phyloP scores from a whole-genome alignment of 2,888 invertebrate species.

The Isotomurus palustris region DNA sequence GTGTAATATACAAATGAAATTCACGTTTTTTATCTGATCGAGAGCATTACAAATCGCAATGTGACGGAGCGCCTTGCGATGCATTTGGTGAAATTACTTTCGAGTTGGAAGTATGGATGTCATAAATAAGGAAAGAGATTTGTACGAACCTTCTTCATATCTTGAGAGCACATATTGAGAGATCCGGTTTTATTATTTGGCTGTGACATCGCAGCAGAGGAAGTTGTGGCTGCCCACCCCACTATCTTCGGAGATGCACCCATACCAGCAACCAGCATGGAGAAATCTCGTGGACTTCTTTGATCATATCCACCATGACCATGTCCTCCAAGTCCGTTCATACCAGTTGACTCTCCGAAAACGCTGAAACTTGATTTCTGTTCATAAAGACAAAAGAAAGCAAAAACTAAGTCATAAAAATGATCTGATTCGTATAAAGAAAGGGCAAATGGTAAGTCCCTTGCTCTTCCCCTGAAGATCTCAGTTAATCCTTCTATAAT shows the following conservation, averaged over 20 bases:
- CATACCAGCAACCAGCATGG: constrained; percentile 27
- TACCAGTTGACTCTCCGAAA: constrained; percentile 30
- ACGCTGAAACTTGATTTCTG: constrained; percentile 44
- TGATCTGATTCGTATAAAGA: not conserved
- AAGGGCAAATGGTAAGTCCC: no score
- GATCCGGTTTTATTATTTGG: constrained; percentile 44
- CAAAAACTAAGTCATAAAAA: constrained; percentile 4
- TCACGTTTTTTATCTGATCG: no score
- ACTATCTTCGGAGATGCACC: constrained; percentile 42
- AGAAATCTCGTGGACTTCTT: not conserved
- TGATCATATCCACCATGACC: constrained; percentile 5
- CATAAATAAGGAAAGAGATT: no score
- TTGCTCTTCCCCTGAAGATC: no score
- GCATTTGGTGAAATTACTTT: no score
- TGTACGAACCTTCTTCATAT: constrained; percentile 42
- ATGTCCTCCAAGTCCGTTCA: constrained; percentile 21
- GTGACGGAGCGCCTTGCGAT: no score
- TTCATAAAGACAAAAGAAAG: constrained; percentile 13
- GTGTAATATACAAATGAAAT: no score
- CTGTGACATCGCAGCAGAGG: constrained; percentile 9
- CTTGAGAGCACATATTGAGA: constrained; percentile 42
- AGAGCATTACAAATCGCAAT: no score
- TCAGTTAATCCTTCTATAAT: no score
- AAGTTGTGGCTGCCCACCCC: constrained; percentile 36
- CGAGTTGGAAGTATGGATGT: no score